Evolutionary conservation across 2,797 vertebrate genomes (phyloP).

Genomic region (Propithecus deckenii): DNA sequence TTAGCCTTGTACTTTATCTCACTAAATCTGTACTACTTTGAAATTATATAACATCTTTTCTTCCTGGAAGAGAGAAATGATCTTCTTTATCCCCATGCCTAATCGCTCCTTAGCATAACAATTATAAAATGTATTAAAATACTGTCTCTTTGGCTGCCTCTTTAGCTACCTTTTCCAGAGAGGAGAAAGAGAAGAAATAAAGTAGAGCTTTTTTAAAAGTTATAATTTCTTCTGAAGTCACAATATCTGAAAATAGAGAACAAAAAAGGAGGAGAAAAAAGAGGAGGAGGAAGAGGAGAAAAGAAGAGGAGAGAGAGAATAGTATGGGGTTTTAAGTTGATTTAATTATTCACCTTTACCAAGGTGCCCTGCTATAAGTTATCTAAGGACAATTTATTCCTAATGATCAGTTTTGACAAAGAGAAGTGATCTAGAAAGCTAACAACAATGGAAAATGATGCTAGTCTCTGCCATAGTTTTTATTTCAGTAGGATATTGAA

Average conservation of each 20-base stretch:
- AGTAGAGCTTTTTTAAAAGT: not conserved
- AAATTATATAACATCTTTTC: not conserved
- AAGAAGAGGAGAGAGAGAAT: not conserved
- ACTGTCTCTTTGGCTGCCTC: not conserved
- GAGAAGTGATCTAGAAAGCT: not conserved
- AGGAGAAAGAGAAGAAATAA: conserved; percentile 35
- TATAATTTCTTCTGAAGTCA: not conserved
- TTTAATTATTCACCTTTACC: not conserved
- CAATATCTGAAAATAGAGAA: not conserved
- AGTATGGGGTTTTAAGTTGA: not conserved
- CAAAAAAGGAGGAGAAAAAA: not conserved
- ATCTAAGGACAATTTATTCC: not conserved
- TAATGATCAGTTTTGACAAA: not conserved
- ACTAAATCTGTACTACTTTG: not conserved
- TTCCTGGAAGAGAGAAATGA: not conserved
- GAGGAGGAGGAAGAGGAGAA: not conserved
- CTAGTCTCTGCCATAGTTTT: not conserved
- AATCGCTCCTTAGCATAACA: not conserved
- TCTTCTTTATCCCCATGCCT: not conserved
- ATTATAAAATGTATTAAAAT: not conserved
- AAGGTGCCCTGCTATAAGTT: not conserved
- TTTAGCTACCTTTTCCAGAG: not conserved
- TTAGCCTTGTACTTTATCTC: not conserved
- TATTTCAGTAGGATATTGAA: not conserved
- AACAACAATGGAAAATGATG: not conserved